Conservation (phyloP, 2,888 invertebrate species). For the Sesamia inferens region DNA sequence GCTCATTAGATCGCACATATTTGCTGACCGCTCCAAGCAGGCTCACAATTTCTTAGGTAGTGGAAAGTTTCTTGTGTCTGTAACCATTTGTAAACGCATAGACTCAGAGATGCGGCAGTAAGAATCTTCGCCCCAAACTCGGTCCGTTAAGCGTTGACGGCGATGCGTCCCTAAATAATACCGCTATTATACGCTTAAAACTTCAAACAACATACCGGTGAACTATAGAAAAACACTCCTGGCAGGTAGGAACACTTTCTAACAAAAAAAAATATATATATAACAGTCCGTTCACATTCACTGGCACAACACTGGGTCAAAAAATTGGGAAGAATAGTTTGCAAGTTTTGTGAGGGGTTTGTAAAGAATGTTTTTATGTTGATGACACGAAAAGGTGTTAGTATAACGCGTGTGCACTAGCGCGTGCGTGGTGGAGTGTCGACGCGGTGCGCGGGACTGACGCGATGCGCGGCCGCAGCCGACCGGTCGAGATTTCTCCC, state of each 20-base stretch:
- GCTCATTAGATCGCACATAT: constrained; percentile 34
- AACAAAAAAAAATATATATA: constrained; percentile 69
- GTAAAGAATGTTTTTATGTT: constrained; percentile 29
- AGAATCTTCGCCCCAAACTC: constrained; percentile 51
- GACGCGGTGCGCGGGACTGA: constrained; percentile 78
- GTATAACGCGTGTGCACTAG: constrained; percentile 37
- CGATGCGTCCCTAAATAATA: constrained; percentile 77
- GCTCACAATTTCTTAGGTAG: constrained; percentile 41
- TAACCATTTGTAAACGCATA: constrained; percentile 48
- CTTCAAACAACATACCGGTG: constrained; percentile 80
- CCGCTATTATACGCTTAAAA: constrained; percentile 74
- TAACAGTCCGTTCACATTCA: constrained; percentile 58
- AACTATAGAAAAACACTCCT: constrained; percentile 77
- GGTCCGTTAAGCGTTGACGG: constrained; percentile 44
- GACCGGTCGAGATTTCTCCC: constrained; percentile 89
- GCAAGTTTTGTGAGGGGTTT: constrained; percentile 19
- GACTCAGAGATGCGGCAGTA: constrained; percentile 46
- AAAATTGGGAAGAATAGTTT: constrained; percentile 25
- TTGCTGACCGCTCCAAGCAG: constrained; percentile 28
- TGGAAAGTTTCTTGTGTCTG: constrained; percentile 60
- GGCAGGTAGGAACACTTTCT: constrained; percentile 78
- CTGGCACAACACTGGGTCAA: constrained; percentile 62
- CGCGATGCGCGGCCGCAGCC: constrained; percentile 66
- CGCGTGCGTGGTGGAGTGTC: constrained; percentile 65
- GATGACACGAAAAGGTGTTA: constrained; percentile 63